These are phyloP conservation scores for Protula sp. DNA, from an alignment of 2,888 invertebrate genomes.

Conservation along the genomic window DNA sequence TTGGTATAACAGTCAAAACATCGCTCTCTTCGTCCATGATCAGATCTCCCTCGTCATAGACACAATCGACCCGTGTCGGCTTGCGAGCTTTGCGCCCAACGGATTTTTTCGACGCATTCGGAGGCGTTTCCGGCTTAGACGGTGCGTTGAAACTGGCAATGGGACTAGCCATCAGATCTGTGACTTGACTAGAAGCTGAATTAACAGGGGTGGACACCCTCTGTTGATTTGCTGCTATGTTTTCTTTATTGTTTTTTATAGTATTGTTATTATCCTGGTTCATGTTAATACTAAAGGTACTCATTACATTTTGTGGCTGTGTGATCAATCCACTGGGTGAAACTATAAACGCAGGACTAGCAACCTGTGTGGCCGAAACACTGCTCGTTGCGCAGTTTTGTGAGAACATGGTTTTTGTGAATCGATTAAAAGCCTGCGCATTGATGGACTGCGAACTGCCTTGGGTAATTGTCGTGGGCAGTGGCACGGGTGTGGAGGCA, in stretches of 20 bases:
- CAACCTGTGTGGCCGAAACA: not conserved
- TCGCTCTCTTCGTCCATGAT: slow-evolving; percentile 7
- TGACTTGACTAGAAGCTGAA: too few relatives aligned
- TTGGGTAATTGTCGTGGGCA: not conserved
- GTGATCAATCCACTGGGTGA: not conserved
- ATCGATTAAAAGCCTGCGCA: too few relatives aligned
- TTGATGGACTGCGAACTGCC: too few relatives aligned
- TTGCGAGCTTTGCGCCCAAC: slow-evolving; percentile 25
- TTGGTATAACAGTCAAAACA: slow-evolving; percentile 19
- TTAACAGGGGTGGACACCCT: not conserved
- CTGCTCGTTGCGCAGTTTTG: not conserved
- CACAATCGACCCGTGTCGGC: slow-evolving; percentile 22
- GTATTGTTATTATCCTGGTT: not conserved
- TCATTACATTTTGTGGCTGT: not conserved
- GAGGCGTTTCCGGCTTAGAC: too few relatives aligned
- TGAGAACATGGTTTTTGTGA: too few relatives aligned
- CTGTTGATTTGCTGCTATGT: not conserved
- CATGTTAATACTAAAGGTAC: not conserved
- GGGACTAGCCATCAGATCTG: too few relatives aligned
- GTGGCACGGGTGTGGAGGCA: not conserved
- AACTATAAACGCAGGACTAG: not conserved
- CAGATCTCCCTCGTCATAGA: slow-evolving; percentile 11
- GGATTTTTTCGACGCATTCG: slow-evolving; percentile 1
- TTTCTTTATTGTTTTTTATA: not conserved
- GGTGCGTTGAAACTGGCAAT: too few relatives aligned